A percentile compares a stretch with the other conserved stretches of the same genome.
These are phyloP conservation scores for Myrmecophaga tridactyla DNA, from an alignment of 2,113 vertebrate genomes.

Conservation along the genomic window DNA sequence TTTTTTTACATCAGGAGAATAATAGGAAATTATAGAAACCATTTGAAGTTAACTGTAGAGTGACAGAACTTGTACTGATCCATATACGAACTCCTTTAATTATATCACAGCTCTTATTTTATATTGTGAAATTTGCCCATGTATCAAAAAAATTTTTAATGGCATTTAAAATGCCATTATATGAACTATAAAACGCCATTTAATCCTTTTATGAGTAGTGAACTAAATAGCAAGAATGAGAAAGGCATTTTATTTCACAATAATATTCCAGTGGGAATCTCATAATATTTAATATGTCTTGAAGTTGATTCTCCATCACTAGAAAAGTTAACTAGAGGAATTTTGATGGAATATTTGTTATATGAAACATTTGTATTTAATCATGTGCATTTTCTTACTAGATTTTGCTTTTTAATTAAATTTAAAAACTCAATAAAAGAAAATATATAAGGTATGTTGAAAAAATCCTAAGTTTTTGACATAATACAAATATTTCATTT, in stretches of 20 bases:
- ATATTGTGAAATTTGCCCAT: background rate
- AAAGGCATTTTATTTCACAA: slow-evolving; percentile 3
- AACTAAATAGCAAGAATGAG: background rate
- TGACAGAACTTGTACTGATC: background rate
- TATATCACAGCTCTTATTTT: background rate
- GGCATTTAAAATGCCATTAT: background rate
- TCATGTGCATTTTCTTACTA: background rate
- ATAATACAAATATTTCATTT: background rate
- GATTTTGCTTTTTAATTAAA: background rate
- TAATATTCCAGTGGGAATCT: background rate
- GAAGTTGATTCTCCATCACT: background rate
- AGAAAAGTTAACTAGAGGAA: background rate
- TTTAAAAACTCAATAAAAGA: background rate
- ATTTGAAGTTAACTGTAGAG: background rate
- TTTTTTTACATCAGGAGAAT: background rate
- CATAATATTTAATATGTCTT: background rate
- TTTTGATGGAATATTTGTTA: background rate
- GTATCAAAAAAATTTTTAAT: background rate
- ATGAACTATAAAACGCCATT: background rate
- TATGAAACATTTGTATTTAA: background rate
- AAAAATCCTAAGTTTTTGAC: background rate
- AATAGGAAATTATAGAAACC: background rate
- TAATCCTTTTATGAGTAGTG: background rate
- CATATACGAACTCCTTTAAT: background rate
- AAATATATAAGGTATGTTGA: background rate